Conservation (phyloP, 2,113 vertebrate species). For the Hemichromis elongatus region DNA sequence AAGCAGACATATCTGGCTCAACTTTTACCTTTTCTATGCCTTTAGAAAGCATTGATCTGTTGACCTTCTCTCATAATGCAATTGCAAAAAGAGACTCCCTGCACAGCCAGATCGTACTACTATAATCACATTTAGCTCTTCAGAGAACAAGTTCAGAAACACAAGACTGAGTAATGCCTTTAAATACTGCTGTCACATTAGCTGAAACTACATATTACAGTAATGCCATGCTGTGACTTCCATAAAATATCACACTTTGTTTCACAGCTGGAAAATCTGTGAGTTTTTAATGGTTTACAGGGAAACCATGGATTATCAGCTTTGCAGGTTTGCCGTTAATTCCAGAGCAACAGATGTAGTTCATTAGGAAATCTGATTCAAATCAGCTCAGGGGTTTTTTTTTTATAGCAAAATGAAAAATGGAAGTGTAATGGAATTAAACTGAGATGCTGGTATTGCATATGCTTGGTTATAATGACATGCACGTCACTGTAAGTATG, state of each 20-base stretch:
- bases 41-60: conserved; percentile 39
- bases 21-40: neutral
- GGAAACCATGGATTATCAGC: neutral
- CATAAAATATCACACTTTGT: neutral
- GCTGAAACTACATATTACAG: neutral
- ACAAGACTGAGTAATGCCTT: neutral
- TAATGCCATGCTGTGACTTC: neutral
- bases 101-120: neutral
- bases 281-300: neutral
- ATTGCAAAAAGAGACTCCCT: conserved; percentile 38
- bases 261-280: neutral
- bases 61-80: conserved; percentile 55
- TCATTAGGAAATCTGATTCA: conserved; percentile 22
- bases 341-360: neutral
- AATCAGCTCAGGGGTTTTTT: neutral
- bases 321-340: neutral
- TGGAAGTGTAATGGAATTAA: conserved; percentile 11
- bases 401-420: conserved; percentile 4
- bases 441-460: conserved; percentile 9
- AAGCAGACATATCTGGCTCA: neutral
- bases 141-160: neutral
- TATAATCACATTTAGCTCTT: conserved; percentile 31
- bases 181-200: neutral
- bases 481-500: neutral
- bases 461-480: conserved; percentile 9